Evolutionary conservation across 1,140 invertebrate species (phyloP), one percentile per base, ranked within the genome.

Genomic region (Apis dorsata): DNA sequence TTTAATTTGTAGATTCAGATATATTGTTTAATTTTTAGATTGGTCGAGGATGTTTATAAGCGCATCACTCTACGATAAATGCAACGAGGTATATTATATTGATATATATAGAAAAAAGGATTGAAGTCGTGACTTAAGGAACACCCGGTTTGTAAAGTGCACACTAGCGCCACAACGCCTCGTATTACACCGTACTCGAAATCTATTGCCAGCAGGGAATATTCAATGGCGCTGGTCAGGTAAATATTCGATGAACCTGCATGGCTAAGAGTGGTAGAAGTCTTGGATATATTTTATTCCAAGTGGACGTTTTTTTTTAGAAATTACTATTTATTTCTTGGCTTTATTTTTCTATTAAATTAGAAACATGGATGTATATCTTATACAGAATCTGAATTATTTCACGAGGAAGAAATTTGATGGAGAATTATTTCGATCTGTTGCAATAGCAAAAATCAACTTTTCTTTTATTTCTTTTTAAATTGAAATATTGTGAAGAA

Each of bases 241-340:
- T 92, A 91, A 92, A 92, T 92, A 92, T 91, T 91, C 85, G 79
- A 92, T 91, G 90, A 91, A 85, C 72, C 74, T 57, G 55, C 69
- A 66, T 73, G 77, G 83, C 81, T 71, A 88, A 28, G 66, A 28
- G 57, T 12, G 34, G 15, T 28, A 71, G 69, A 53, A 65, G 60
- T 65, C 51, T n/a, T 53, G 28, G 70, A 57, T 60, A 68, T 59
- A 57, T 79, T 72, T 78, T 15, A 55, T 53, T 66, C 34, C 53
- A 10, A 53, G 28, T 15, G 60, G 28, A 71, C 55, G 53, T 34
- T 53, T 24, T 53, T 24, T 53, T 59, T 24, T 68, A 55, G 21
- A 44, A 44, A 44, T 44, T n/a, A 70, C 66, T 71, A 51, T 72
- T 68, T 68, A 8, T 3, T 44, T 4, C 2, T 72, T 44, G 34